Evolutionary conservation across 2,888 invertebrate genomes (phyloP), one percentile per base, ranked within the genome.

Genomic region (Drosophila helvetica): DNA sequence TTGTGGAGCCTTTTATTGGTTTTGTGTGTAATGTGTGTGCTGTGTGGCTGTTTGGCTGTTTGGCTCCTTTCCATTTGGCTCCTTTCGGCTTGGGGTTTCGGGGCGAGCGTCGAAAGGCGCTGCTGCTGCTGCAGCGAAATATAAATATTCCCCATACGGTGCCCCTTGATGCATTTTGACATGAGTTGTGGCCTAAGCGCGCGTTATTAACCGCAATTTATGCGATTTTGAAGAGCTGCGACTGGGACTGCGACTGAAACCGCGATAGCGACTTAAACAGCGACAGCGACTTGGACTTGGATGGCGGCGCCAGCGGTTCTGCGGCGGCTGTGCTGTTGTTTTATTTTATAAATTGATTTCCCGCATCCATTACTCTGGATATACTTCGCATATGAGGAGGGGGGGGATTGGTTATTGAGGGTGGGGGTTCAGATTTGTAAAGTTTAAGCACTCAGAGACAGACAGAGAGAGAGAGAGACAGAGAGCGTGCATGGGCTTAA

Each of bases 171-270:
- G 89, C 88, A 79, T 86, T 87, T 73, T 91, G 91, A 91, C 91
- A 90, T 91, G 91, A 91, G 90, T 91, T 91, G 91, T 91, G 87
- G 91, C 87, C 86, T 87, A 89, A 90, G 88, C 79, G 80, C 81
- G 84, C 89, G 86, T 86, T 90, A 89, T 89, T 88, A 88, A 88
- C 86, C 86, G 63, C 88, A 89, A 86, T 89, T 89, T 86, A 88
- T 89, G 89, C 79, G 86, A 75, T 85, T 87, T 84, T 84, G 80
- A 88, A 85, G 85, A 86, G 58, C 48, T 22, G 55, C 53, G 67
- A 62, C 48, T 22, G 55, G 50, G 67, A 62, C 46, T 30, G 52
- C 19, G 56, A 33, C 27, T 60, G 63, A 50, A 53, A 65, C 42
- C 46, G 58, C 66, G 38, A 55, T 5, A 4, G 43, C 52, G 47